Conservation (phyloP, 2,113 vertebrate genomes). For the Tympanuchus pallidicinctus region DNA sequence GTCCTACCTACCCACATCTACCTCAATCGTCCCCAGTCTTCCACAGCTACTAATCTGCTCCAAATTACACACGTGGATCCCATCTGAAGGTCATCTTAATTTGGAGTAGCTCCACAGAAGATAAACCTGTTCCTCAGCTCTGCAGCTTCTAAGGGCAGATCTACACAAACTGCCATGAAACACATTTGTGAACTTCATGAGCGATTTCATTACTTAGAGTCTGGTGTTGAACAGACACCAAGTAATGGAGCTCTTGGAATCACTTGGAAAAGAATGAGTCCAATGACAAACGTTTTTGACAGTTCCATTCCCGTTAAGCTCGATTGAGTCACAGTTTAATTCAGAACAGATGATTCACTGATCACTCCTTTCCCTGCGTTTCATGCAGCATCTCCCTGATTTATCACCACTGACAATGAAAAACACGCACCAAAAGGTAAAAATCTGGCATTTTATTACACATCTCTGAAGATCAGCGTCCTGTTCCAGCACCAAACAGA, state of each 20-base stretch:
- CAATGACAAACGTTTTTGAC: neutral
- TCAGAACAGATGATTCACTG: neutral
- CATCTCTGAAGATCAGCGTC: accelerated
- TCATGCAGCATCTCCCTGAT: neutral
- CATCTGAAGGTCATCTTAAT: neutral
- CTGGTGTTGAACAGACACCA: neutral
- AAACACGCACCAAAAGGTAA: neutral
- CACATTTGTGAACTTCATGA: accelerated
- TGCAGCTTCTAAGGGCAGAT: neutral
- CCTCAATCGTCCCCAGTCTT: neutral
- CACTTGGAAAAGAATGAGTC: neutral
- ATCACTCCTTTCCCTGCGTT: neutral
- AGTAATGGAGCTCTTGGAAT: neutral
- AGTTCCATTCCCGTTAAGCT: neutral
- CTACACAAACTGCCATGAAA: accelerated
- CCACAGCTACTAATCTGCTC: neutral
- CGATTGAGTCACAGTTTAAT: neutral
- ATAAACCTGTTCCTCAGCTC: neutral
- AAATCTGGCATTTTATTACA: neutral
- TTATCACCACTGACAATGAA: accelerated
- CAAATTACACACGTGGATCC: accelerated
- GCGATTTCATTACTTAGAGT: neutral
- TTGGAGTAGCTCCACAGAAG: neutral
- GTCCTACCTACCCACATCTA: neutral
- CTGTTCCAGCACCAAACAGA: neutral